Evolutionary conservation across 2,797 vertebrate genomes (phyloP).

Genomic region (Avahi laniger): DNA sequence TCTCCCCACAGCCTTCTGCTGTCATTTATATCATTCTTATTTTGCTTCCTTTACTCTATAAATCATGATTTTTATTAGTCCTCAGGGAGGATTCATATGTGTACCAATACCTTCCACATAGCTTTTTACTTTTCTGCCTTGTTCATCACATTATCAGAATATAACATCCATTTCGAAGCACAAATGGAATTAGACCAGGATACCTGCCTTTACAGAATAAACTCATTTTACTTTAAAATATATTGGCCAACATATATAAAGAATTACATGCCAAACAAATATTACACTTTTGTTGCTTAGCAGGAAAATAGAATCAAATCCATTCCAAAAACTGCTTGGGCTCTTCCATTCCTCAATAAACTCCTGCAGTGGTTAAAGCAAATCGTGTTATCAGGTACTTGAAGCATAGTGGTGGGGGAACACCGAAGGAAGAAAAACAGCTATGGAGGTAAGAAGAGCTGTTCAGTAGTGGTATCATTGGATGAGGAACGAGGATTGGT

Average conservation of each 20-base stretch:
- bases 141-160: neutral
- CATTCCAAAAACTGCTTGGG: neutral
- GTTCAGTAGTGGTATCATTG: neutral
- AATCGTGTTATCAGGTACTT: neutral
- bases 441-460: neutral
- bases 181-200: neutral
- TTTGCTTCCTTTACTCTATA: neutral
- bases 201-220: neutral
- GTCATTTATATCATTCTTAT: neutral
- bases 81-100: neutral
- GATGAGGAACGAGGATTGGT: neutral
- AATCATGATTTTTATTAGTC: neutral
- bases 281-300: neutral
- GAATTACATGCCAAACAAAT: neutral
- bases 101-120: neutral
- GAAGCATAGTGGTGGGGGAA: neutral
- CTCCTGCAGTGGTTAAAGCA: neutral
- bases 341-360: neutral
- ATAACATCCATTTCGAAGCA: neutral
- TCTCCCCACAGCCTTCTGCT: neutral
- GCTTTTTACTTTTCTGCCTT: neutral
- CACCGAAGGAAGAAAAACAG: neutral
- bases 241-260: neutral
- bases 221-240: neutral
- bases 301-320: neutral